Evolutionary conservation across 2,797 vertebrate species (phyloP), one percentile per base, ranked within the genome.

Genomic region (Alcedo quadribrachys): DNA sequence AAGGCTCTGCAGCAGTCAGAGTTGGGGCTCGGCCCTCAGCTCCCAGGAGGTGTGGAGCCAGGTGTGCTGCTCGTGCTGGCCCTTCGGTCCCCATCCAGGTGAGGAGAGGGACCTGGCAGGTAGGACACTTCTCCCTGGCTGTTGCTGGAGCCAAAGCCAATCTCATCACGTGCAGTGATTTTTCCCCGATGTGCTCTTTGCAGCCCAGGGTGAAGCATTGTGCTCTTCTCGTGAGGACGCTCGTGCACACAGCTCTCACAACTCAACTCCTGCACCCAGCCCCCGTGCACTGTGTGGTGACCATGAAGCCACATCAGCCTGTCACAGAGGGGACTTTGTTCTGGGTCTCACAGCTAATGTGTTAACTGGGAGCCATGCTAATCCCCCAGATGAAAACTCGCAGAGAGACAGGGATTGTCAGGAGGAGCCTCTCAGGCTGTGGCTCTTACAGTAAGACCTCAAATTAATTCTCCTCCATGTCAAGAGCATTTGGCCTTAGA

Each of bases 401-500:
- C 65, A 63, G 48, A n/a, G 32, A 28, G 45, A 54, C 35, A 45
- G 67, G n/a, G 50, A 37, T 68, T 92, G 89, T 71, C 89, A 89
- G 67, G 67, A 86, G 93, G 57, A 82, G 46, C 90, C 86, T 94
- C 89, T 85, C 57, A 28, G 94, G 84, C 89, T 68, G 75, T 11
- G 69, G 33, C 71, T 89, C 50, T 40, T 82, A 37, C 37, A 43
- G 62, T 77, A 77, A 92, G 84, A 82, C 24, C 86, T 92, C 79
- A 71, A 10, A 92, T 95, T 89, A 90, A 87, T 92, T 95, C 86
- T 93, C 37, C 46, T 85, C 65, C 32, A 16, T 71, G 93, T 95
- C 94, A 92, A 85, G 90, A 93, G 75, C 40, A 16, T 95, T 95
- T 94, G 95, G 89, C 89, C 84, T 90, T 65, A 75, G 86, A 87